These are phyloP conservation scores for Pristiophorus japonicus DNA, from an alignment of 2,113 vertebrate genomes.

Conservation along the genomic window DNA sequence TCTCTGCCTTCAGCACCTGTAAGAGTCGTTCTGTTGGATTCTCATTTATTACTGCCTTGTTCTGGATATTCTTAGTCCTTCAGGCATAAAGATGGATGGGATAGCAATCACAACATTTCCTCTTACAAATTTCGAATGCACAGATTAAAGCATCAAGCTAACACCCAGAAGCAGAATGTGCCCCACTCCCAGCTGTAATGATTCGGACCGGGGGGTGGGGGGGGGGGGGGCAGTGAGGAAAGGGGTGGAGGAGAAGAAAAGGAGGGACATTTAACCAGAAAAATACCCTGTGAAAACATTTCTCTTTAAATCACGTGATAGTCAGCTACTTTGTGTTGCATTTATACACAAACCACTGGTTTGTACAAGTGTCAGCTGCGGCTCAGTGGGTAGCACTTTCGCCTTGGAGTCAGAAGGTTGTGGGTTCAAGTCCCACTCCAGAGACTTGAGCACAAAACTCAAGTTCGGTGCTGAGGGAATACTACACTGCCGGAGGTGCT, in stretches of 20 bases:
- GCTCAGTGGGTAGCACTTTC: too few species aligned
- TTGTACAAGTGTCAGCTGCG: not conserved
- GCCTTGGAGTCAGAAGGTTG: not conserved
- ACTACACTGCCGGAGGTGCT: not conserved
- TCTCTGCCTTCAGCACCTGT: conserved; percentile 70
- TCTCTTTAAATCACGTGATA: not conserved
- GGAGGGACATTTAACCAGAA: not conserved
- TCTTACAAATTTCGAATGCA: not conserved
- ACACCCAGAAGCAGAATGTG: not conserved
- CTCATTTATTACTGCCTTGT: conserved; percentile 73
- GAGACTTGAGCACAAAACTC: not conserved
- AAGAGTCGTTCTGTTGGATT: conserved; percentile 66
- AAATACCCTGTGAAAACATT: not conserved
- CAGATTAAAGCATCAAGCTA: not conserved
- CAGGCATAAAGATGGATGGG: not conserved
- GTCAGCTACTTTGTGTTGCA: not conserved
- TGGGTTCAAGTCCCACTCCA: not conserved
- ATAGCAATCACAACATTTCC: not conserved
- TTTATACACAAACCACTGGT: not conserved
- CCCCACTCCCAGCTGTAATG: not conserved
- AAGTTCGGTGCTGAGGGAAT: not conserved
- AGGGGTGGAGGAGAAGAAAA: not conserved
- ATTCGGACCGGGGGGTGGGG: not conserved
- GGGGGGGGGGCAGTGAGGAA: not conserved
- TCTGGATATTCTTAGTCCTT: conserved; percentile 78